Evolutionary conservation across 2,797 vertebrate species (phyloP), one percentile per base, ranked within the genome.

Genomic region (Columba guinea): DNA sequence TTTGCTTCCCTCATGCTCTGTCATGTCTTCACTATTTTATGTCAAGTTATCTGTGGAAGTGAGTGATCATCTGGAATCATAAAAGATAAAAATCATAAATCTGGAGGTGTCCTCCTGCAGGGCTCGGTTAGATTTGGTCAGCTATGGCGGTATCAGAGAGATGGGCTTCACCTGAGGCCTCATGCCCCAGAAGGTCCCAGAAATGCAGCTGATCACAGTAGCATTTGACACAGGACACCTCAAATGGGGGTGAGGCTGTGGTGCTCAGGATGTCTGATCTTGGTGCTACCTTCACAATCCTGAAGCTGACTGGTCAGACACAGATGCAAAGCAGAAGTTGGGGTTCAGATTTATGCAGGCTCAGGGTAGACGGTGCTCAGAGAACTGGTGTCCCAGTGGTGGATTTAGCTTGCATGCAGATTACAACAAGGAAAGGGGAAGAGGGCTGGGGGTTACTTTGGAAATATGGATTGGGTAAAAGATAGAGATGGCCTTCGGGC

Each of bases 251-350:
- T 76, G 23, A 64, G 39, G 35, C 24, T 64, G 30, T 20, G 8
- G 49, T 84, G 44, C 12, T 73, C 58, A 15, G 10, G 56, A 65
- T 17, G 32, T 80, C 9, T 8, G 8, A 16, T 58, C 26, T 46
- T 55, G 68, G 21, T 4, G 1, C 30, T 89, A 24, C 16, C 37
- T 70, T 85, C 34, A 51, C 26, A 53, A 37, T 13, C 32, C 32
- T 83, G 34, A 51, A 59, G 24, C 37, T 3, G 0, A 24, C 19
- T 39, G 35, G 12, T 46, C 1, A 26, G 52, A 30, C 0, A 1
- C 11, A 67, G 64, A 16, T 64, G 9, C 26, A 70, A 55, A 84
- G 35, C 23, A 75, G 32, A 82, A 79, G 8, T 13, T 68, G 26
- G 20, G 16, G 20, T 37, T 56, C 13, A 44, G 13, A 58, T 63